Base-by-base conservation (phyloP, 1,140 invertebrate genomes). In the Musca domestica region DNA sequence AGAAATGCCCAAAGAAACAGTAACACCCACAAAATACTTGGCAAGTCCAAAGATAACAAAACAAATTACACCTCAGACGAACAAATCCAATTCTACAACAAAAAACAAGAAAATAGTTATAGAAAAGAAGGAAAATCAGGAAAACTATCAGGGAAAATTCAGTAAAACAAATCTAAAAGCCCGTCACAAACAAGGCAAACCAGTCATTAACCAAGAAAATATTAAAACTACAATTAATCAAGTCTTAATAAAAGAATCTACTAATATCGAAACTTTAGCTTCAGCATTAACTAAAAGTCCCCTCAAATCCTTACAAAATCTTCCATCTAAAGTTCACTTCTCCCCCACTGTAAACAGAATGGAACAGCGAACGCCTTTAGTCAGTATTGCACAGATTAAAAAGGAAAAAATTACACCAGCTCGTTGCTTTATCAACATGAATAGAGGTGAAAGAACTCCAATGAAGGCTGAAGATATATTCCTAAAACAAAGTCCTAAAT, bases 91-190 rank as follows among this genome's bases (percentile, higher is more conserved):
- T n/a, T n/a, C 27, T 9, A 30, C 10, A 41, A 41, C 34, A 41
- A 41, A 41, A 41, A 41, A 5, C 10, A 41, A 41, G 12, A 41
- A 41, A 7, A 2, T 41, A 41, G 5, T 10, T 41, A 12, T 10
- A 41, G 10, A 41, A 30, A 30, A 4, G 34, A 41, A 41, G 10
- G 34, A 41, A 41, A 41, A 41, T 41, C 34, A 2, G 34, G 34
- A 41, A 12, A 10, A 9, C 2, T 41, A 41, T 41, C 4, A 41
- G 10, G 34, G 34, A 41, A 41, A 41, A 41, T 41, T 41, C 10
- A 41, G 34, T 41, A 61, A 61, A 34, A 61, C 56, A 17, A 61
- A 61, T 34, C 10, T 23, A 41, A 61, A 61, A 20, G 56, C 56
- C 17, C 34, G 34, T 41, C 17, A 2, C 20, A 61, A 19, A 61